Conservation (phyloP, 2,797 vertebrate genomes). For the Cheracebus regulus region DNA sequence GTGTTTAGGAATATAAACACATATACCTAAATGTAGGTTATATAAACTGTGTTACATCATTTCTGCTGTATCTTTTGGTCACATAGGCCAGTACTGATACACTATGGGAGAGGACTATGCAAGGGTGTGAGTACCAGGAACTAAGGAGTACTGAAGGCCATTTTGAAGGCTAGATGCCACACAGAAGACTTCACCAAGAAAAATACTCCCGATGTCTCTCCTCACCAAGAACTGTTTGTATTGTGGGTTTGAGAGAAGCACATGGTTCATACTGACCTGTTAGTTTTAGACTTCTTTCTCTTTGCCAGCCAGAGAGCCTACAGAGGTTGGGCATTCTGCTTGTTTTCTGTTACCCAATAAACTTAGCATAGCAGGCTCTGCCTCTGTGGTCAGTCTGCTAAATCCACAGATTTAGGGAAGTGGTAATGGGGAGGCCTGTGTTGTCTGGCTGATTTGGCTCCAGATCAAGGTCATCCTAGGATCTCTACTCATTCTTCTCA, state of each 20-base stretch:
- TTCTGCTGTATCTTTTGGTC: neutral
- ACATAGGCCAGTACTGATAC: neutral
- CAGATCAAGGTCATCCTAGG: slow-evolving; percentile 3
- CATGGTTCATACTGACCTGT: neutral
- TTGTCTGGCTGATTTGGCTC: neutral
- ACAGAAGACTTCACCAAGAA: neutral
- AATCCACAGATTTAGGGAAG: neutral
- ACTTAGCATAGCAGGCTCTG: neutral
- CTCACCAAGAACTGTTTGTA: neutral
- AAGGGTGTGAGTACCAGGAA: neutral
- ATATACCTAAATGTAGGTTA: no score
- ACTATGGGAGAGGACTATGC: neutral
- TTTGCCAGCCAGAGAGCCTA: neutral
- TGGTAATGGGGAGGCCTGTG: neutral
- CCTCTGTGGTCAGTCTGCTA: neutral
- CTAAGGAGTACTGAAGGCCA: neutral
- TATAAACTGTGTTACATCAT: no score
- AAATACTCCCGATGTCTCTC: neutral
- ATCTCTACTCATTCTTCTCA: neutral
- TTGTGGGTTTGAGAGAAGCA: neutral
- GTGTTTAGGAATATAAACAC: no score
- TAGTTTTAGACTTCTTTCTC: neutral
- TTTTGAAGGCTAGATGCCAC: neutral
- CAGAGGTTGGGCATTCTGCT: neutral
- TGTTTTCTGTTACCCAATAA: neutral